Percentiles rank a stretch among this genome's conserved stretches.
phyloP scores from a whole-genome alignment of 2,797 vertebrate genomes.

The Nyctalus aviator region DNA sequence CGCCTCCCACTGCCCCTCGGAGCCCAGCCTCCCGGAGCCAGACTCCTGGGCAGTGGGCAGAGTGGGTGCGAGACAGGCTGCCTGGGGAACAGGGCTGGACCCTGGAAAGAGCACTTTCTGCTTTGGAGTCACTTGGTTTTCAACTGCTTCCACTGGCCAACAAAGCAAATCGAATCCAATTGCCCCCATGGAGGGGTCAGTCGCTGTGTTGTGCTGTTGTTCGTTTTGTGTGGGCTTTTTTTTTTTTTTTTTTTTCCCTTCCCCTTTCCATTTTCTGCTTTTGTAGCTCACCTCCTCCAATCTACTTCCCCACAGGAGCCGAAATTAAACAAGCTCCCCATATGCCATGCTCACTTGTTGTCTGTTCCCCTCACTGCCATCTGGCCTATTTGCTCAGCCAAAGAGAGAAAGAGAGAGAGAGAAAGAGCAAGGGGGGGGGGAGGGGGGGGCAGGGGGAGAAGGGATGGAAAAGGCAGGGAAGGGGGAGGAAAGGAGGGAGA shows the following conservation, averaged over 20 bases:
- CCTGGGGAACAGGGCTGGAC: neutral
- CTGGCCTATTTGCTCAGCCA: conserved; percentile 96
- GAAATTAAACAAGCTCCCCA: conserved; percentile 99
- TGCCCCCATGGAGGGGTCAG: conserved; percentile 79
- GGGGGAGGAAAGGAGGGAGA: conserved; percentile 66
- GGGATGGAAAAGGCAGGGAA: neutral
- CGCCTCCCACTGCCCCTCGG: neutral
- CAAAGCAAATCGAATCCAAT: conserved; percentile 80
- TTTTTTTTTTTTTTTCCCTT: conserved; percentile 47
- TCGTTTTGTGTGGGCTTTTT: neutral
- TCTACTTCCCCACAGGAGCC: conserved; percentile 92
- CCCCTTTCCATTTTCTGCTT: conserved; percentile 82
- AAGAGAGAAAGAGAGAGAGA: conserved; percentile 81
- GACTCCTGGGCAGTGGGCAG: conserved; percentile 9
- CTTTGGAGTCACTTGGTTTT: conserved; percentile 16
- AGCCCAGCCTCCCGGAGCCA: conserved; percentile 41
- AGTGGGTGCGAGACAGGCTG: neutral
- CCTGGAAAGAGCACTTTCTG: conserved; percentile 35
- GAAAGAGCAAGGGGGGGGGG: conserved; percentile 74
- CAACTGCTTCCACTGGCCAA: conserved; percentile 63
- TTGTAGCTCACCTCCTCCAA: conserved; percentile 86
- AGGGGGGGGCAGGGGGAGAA: conserved; percentile 16
- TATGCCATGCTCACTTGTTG: conserved; percentile 98
- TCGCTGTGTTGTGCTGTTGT: conserved; percentile 60
- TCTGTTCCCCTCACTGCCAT: conserved; percentile 96